Percentiles rank a stretch among this genome's conserved stretches.
Evolutionary conservation across 2,113 vertebrate species (phyloP).

Genomic region (Mus spicilegus): DNA sequence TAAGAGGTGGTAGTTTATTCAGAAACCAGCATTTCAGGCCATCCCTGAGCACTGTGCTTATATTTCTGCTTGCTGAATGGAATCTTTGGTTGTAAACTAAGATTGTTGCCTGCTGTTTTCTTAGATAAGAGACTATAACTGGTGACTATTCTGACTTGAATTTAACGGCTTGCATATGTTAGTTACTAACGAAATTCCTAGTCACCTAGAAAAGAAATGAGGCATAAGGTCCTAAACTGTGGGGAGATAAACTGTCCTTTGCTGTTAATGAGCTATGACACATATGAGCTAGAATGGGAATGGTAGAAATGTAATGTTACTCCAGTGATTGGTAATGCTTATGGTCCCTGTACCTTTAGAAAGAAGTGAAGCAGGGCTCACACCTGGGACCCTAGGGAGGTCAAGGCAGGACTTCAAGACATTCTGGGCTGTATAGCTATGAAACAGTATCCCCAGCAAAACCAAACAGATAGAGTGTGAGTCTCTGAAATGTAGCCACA

Average conservation of each 20-base stretch:
- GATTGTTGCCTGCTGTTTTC: not conserved
- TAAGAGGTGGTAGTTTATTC: not conserved
- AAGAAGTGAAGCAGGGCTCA: not conserved
- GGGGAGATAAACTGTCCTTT: conserved; percentile 8
- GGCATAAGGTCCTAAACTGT: not conserved
- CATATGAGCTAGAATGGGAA: conserved; percentile 13
- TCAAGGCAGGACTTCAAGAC: not conserved
- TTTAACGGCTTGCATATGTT: not conserved
- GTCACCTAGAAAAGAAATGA: not conserved
- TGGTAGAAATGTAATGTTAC: not conserved
- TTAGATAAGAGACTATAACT: not conserved
- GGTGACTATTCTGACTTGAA: not conserved
- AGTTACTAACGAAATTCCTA: not conserved
- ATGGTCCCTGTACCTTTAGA: not conserved
- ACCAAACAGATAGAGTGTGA: not conserved
- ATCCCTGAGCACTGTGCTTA: not conserved
- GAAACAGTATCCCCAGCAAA: not conserved
- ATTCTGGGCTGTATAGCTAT: not conserved
- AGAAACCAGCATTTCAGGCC: not conserved
- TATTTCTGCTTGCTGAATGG: not conserved
- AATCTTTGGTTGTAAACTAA: not conserved
- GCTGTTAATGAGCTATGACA: conserved; percentile 34
- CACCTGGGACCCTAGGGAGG: not conserved
- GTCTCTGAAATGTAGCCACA: conserved; percentile 44
- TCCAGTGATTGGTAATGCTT: not conserved